These are phyloP conservation scores for Porites divaricata DNA, from an alignment of 92 coral and sea anemone species.

Conservation along the genomic window DNA sequence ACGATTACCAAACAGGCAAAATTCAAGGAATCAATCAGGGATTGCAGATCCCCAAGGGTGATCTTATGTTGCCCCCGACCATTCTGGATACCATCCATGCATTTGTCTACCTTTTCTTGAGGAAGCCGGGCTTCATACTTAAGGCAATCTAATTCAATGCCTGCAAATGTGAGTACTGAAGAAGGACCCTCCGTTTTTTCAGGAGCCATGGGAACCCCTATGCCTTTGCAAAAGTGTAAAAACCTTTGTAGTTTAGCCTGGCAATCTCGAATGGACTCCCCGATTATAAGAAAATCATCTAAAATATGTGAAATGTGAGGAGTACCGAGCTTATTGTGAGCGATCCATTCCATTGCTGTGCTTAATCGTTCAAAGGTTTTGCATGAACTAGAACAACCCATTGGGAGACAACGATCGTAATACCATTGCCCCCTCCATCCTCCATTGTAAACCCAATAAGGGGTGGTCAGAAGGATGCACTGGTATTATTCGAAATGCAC, in stretches of 20 bases:
- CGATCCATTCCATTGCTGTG: slow-evolving; percentile 52
- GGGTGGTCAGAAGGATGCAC: slow-evolving; percentile 37
- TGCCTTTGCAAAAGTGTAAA: slow-evolving; percentile 9
- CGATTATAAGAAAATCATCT: slow-evolving; percentile 50
- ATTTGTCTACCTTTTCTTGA: slow-evolving; percentile 29
- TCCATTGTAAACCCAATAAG: slow-evolving; percentile 48
- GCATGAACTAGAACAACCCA: slow-evolving; percentile 58
- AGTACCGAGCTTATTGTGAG: slow-evolving; percentile 41
- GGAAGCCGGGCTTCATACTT: slow-evolving; percentile 25
- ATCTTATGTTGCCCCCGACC: slow-evolving; percentile 44
- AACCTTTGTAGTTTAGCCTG: slow-evolving; percentile 17
- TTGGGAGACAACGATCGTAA: slow-evolving; percentile 37
- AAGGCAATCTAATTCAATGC: slow-evolving; percentile 48
- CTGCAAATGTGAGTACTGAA: slow-evolving; percentile 42
- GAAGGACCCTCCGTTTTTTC: slow-evolving; percentile 66
- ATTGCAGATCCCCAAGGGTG: slow-evolving; percentile 47
- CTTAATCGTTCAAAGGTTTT: slow-evolving; percentile 47
- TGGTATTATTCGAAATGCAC: slow-evolving; percentile 56
- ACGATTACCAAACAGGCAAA: slow-evolving; percentile 53
- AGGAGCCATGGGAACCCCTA: slow-evolving; percentile 62
- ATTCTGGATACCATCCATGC: slow-evolving; percentile 14
- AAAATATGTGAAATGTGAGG: slow-evolving; percentile 25
- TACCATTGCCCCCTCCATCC: slow-evolving; percentile 30
- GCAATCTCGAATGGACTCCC: slow-evolving; percentile 8
- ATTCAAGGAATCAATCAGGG: slow-evolving; percentile 44